These are phyloP conservation scores for Cheirogaleus medius DNA, from an alignment of 2,113 vertebrate genomes.

Conservation along the genomic window DNA sequence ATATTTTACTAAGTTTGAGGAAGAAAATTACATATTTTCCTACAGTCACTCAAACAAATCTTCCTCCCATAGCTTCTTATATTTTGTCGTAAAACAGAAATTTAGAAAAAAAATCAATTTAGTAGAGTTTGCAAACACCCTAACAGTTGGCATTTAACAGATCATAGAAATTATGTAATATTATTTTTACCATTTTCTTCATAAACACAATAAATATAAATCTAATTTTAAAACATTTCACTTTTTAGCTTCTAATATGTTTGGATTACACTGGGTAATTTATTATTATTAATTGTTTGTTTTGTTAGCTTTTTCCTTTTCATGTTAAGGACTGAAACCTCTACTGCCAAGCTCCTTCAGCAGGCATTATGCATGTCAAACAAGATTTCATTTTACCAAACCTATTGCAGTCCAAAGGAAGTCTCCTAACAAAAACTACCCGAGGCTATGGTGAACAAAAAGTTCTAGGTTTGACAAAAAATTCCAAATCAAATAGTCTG, in stretches of 20 bases:
- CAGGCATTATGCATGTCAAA: not conserved
- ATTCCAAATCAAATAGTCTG: not conserved
- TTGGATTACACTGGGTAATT: not conserved
- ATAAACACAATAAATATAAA: not conserved
- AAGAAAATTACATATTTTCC: not conserved
- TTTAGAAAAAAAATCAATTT: not conserved
- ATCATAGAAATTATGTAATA: not conserved
- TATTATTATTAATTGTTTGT: not conserved
- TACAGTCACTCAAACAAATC: constrained; percentile 25
- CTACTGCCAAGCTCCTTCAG: not conserved
- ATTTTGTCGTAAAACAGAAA: not conserved
- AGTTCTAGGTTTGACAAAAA: not conserved
- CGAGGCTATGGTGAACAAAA: not conserved
- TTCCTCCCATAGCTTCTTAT: not conserved
- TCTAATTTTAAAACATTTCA: not conserved
- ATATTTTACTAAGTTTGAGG: not conserved
- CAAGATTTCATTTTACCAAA: not conserved
- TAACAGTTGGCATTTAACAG: not conserved
- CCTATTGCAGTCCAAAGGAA: not conserved
- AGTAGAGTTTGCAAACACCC: not conserved
- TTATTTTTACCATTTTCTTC: not conserved
- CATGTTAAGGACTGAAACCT: not conserved
- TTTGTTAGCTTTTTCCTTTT: not conserved
- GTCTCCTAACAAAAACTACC: not conserved
- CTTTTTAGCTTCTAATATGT: not conserved